Evolutionary conservation across 2,797 vertebrate genomes (phyloP).

Genomic region (Eidolon dupreanum): DNA sequence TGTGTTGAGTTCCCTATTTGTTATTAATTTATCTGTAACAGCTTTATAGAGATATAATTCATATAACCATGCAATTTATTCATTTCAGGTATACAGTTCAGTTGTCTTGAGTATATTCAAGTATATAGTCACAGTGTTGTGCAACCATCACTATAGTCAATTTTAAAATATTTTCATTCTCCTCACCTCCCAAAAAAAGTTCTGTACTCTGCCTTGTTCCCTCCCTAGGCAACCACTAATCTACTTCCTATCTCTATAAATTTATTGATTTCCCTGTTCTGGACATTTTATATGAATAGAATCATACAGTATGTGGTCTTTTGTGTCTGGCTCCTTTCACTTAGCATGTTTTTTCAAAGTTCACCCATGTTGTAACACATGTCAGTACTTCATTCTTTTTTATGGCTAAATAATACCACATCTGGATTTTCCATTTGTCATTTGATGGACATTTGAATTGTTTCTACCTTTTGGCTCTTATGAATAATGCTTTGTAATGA

Average conservation of each 20-base stretch:
- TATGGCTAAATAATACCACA: background rate
- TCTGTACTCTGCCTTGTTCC: background rate
- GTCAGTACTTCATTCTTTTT: background rate
- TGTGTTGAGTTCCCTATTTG: background rate
- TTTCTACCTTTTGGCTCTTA: background rate
- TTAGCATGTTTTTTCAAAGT: background rate
- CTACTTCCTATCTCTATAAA: background rate
- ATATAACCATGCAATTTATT: background rate
- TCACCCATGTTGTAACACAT: background rate
- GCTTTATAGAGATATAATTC: background rate
- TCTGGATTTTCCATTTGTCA: background rate
- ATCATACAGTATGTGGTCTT: background rate
- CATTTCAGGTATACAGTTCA: background rate
- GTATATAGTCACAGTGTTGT: background rate
- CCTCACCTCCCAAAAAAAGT: background rate
- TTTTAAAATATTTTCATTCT: slow-evolving; percentile 21
- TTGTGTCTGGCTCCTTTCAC: background rate
- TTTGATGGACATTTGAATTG: background rate
- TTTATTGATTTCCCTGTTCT: background rate
- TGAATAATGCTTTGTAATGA: background rate
- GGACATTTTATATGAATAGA: background rate
- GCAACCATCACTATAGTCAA: background rate
- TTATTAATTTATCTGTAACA: background rate
- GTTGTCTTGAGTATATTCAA: background rate
- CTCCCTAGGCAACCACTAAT: background rate